Evolutionary conservation across 2,113 vertebrate species (phyloP).

Genomic region (Cheirogaleus medius): DNA sequence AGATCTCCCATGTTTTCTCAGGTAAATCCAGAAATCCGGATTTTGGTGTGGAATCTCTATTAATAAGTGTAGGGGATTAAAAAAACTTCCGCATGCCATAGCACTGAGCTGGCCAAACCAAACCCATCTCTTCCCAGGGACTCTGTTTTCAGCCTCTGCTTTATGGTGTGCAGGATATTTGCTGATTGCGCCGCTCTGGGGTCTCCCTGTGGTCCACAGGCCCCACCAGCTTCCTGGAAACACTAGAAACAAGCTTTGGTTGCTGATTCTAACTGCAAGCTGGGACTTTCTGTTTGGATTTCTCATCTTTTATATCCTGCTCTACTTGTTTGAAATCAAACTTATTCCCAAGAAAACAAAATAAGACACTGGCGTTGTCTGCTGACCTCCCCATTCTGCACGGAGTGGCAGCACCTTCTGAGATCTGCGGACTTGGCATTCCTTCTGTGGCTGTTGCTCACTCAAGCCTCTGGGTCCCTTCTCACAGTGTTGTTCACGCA

Average conservation of each 20-base stretch:
- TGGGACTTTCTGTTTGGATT: neutral
- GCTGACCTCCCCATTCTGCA: neutral
- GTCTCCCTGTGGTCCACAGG: neutral
- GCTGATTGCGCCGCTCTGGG: neutral
- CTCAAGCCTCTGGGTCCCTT: rapidly evolving
- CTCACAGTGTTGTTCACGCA: too few relatives aligned
- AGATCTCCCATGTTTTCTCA: neutral
- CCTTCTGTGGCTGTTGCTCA: rapidly evolving
- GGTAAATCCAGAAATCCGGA: neutral
- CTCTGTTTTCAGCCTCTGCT: neutral
- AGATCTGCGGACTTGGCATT: neutral
- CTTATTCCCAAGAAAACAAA: neutral
- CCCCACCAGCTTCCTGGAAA: neutral
- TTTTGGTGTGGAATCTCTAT: neutral
- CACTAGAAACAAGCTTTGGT: neutral
- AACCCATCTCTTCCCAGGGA: neutral
- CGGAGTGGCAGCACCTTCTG: neutral
- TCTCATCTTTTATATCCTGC: neutral
- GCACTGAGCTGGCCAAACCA: neutral
- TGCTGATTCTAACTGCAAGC: neutral
- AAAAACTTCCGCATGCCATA: neutral
- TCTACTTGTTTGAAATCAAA: neutral
- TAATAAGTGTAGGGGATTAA: neutral
- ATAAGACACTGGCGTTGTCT: too few relatives aligned
- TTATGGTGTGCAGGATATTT: rapidly evolving